Evolutionary conservation across 92 coral and sea anemone genomes (phyloP).

Genomic region (Porites divaricata): DNA sequence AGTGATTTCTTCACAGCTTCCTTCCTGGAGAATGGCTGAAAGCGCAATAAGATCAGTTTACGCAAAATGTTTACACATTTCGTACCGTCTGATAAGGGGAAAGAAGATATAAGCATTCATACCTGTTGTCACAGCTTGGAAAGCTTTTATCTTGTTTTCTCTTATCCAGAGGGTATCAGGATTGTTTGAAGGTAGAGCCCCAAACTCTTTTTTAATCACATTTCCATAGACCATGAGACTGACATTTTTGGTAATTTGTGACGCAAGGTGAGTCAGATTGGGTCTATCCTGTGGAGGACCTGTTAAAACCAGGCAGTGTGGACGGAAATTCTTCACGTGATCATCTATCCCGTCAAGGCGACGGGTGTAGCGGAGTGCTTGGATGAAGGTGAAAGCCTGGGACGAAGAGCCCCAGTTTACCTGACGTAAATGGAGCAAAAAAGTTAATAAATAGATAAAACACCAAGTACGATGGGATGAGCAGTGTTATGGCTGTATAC

Average conservation of each 20-base stretch:
- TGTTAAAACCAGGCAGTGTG: constrained; percentile 90
- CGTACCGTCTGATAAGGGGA: background rate
- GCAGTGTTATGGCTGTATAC: too few species aligned
- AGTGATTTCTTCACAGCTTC: too few species aligned
- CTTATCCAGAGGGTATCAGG: constrained; percentile 77
- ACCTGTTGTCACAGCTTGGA: constrained; percentile 89
- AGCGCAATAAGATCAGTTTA: too few species aligned
- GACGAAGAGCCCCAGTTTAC: constrained; percentile 99
- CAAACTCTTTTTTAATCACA: constrained; percentile 58
- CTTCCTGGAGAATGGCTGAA: too few species aligned
- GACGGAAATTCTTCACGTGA: constrained; percentile 98
- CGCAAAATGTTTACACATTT: too few species aligned
- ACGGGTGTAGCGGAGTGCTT: constrained; percentile 78
- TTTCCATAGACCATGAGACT: constrained; percentile 92
- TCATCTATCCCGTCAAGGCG: constrained; percentile 83
- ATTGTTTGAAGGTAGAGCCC: constrained; percentile 41
- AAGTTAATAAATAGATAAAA: too few species aligned
- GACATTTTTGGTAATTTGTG: constrained; percentile 91
- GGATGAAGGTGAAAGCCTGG: constrained; percentile 90
- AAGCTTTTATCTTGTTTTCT: constrained; percentile 86
- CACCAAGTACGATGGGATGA: too few species aligned
- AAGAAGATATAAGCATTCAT: background rate
- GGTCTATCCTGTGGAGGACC: constrained; percentile 80
- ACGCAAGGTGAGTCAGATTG: constrained; percentile 74
- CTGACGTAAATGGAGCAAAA: constrained; percentile 23